Percentiles rank a stretch among this genome's conserved stretches.
Evolutionary conservation across 2,888 invertebrate genomes (phyloP).

Genomic region (Argyra leucocephala): DNA sequence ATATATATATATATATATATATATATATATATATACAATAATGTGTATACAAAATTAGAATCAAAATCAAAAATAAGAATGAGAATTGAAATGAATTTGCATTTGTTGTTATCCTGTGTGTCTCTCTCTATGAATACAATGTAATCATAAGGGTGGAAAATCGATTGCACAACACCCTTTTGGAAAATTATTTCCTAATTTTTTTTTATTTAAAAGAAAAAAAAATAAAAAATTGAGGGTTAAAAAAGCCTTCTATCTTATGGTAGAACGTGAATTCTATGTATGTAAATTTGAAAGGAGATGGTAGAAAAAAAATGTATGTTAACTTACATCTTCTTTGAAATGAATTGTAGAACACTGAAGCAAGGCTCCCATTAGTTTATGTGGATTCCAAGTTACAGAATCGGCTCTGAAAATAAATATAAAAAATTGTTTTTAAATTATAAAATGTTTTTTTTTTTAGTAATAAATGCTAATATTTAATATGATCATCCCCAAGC

Average conservation of each 20-base stretch:
- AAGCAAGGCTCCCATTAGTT: constrained; percentile 91
- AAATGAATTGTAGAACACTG: constrained; percentile 98
- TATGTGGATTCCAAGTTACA: constrained; percentile 99
- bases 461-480: too few relatives aligned
- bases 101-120: background rate
- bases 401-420: constrained; percentile 71
- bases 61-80: too few relatives aligned
- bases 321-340: constrained; percentile 80
- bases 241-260: too few relatives aligned
- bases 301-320: background rate
- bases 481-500: too few relatives aligned
- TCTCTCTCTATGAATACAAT: too few relatives aligned
- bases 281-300: background rate
- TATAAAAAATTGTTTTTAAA: too few relatives aligned
- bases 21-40: too few relatives aligned
- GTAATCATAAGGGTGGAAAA: constrained; percentile 8
- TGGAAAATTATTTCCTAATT: background rate
- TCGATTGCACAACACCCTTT: constrained; percentile 5
- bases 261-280: too few relatives aligned
- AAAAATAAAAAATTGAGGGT: background rate
- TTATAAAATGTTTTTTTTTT: too few relatives aligned
- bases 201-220: background rate
- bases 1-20: too few relatives aligned
- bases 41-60: too few relatives aligned
- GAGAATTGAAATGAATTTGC: background rate